Base-by-base conservation (phyloP, 2,888 invertebrate species). In the Stenolophus ochropezus region DNA sequence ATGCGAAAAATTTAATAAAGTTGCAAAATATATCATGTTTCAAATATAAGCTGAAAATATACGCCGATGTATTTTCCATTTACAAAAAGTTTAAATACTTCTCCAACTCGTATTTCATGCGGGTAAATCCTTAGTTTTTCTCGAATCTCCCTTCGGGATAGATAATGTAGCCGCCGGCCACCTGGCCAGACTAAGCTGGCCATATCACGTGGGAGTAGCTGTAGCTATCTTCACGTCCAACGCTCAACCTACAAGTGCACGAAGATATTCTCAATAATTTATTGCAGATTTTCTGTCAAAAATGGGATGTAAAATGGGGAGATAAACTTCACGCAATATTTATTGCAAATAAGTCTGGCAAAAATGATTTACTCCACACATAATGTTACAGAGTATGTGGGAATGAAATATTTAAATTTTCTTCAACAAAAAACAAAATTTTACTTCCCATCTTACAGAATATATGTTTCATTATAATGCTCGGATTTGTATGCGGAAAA, bases 71-170 rank as follows among this genome's bases (percentile, higher is more conserved):
- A 58, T n/a, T 58, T 61, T 25, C 21, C 25, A 61, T 61, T 61
- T 61, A 25, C 25, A 61, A 61, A 61, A 61, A 61, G 25, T 23
- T 51, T 23, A 61, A 61, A 61, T 61, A 61, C 23, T 61, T 61
- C n/a, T 61, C 14, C 4, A 8, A 16, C 33, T 69, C 42, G 20
- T 69, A 69, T 69, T 18, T 69, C 65, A 33, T 42, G 16, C 5
- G 27, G 18, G 65, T 69, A 69, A 69, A 69, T 69, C 65, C 42
- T 69, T 33, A 27, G 33, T 69, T 69, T 69, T 69, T 69, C 65
- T 69, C 18, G 16, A 42, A 69, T 69, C 33, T 21, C 18, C 20
- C 11, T 27, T 69, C 65, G 61, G 23, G 61, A 61, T 33, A 69
- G 65, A 69, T 69, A 69, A 42, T 18, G 33, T 25, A 69, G 33